phyloP scores from a whole-genome alignment of 2,113 vertebrate genomes.

The Ophthalmolycus amberensis region DNA sequence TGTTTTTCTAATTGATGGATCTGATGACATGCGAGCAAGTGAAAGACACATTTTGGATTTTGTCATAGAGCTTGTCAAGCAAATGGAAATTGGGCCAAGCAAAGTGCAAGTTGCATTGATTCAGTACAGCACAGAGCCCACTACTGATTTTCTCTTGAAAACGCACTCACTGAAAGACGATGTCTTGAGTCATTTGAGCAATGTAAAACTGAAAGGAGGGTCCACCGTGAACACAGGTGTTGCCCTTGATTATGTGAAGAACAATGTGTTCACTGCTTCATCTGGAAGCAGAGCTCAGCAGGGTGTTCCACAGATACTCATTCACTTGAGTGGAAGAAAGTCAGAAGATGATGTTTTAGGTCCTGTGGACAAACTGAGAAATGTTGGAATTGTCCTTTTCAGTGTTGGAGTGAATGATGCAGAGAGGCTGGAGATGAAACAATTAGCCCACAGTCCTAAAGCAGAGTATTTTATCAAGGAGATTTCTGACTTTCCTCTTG shows the following conservation, averaged over 20 bases:
- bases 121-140: conserved; percentile 72
- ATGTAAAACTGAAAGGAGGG: conserved; percentile 75
- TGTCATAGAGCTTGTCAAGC: conserved; percentile 73
- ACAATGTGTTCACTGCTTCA: conserved; percentile 68
- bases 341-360: conserved; percentile 70
- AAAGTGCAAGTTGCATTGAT: conserved; percentile 77
- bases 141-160: conserved; percentile 72
- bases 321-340: conserved; percentile 74
- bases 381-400: conserved; percentile 67
- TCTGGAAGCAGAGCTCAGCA: conserved; percentile 75
- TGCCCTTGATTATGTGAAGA: conserved; percentile 75
- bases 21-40: conserved; percentile 66
- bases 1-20: conserved; percentile 81
- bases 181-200: conserved; percentile 60
- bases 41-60: conserved; percentile 70
- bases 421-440: conserved; percentile 62
- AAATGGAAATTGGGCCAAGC: conserved; percentile 70
- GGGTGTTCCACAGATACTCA: conserved; percentile 78
- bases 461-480: conserved; percentile 62
- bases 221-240: conserved; percentile 61
- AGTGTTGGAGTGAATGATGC: conserved; percentile 68
- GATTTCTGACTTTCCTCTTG: conserved; percentile 62
- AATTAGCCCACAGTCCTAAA: conserved; percentile 61
- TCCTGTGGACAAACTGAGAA: conserved; percentile 61
- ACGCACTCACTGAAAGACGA: conserved; percentile 63